Percentiles rank a stretch among this genome's conserved stretches.
phyloP scores from a whole-genome alignment of 2,888 invertebrate genomes.

The Apoda limacodes region DNA sequence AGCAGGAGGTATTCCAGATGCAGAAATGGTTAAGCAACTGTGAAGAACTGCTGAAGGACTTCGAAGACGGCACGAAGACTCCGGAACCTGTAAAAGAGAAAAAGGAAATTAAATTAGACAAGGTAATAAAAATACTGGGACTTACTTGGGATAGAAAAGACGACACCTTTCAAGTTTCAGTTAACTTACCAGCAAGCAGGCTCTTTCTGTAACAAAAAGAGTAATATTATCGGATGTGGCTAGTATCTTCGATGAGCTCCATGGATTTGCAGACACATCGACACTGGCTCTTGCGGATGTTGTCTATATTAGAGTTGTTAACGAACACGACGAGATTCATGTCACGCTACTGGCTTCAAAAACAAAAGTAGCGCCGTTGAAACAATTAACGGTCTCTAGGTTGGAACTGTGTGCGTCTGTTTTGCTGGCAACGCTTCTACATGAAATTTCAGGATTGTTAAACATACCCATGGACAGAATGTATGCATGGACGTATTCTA shows the following conservation, averaged over 20 bases:
- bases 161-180: no score
- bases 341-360: constrained; percentile 6
- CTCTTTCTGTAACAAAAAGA: no score
- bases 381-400: no score
- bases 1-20: constrained; percentile 25
- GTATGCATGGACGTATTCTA: no score
- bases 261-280: constrained; percentile 20
- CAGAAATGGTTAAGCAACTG: constrained; percentile 24
- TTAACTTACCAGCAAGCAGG: no score
- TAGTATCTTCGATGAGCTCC: constrained; percentile 16
- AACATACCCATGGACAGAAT: no score
- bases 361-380: constrained; percentile 10
- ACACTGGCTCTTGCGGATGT: constrained; percentile 16
- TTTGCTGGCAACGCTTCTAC: constrained; percentile 5
- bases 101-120: constrained; percentile 8
- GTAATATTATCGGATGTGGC: no score
- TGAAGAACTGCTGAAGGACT: no score
- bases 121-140: no score
- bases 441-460: background rate
- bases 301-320: constrained; percentile 12
- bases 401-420: constrained; percentile 15
- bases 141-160: no score
- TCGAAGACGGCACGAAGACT: no score
- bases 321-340: no score
- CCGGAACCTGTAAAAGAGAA: constrained; percentile 4